Conservation (phyloP, 1,140 invertebrate species). For the Whitmania pigra region DNA sequence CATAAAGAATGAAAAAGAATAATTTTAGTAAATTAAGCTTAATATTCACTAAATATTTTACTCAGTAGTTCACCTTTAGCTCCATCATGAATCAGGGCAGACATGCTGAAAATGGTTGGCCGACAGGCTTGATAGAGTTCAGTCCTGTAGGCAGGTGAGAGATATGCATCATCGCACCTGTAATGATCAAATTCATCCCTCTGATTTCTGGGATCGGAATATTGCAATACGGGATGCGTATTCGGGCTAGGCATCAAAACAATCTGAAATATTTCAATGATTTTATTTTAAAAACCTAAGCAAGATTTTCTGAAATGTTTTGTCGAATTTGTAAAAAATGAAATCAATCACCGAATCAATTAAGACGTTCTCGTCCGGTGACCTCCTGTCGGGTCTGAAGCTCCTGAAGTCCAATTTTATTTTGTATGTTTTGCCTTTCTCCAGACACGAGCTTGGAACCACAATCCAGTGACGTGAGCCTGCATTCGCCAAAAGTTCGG, state of each 20-base stretch:
- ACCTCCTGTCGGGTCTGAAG: slow-evolving; percentile 50
- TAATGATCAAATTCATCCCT: slow-evolving; percentile 62
- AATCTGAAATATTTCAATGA: slow-evolving; percentile 5
- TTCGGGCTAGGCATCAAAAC: slow-evolving; percentile 6
- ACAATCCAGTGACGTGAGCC: slow-evolving; percentile 60
- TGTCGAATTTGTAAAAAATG: background rate
- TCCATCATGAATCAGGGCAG: slow-evolving; percentile 34
- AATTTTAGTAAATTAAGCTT: background rate
- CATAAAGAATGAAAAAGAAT: too few species aligned
- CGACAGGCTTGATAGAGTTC: slow-evolving; percentile 36
- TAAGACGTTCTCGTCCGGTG: slow-evolving; percentile 67
- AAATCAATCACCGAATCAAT: slow-evolving; percentile 68
- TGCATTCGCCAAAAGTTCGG: slow-evolving; percentile 27
- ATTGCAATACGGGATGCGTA: slow-evolving; percentile 9
- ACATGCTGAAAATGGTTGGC: slow-evolving; percentile 38
- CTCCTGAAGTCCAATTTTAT: slow-evolving; percentile 62
- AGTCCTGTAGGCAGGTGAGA: slow-evolving; percentile 31
- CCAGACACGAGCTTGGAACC: slow-evolving; percentile 67
- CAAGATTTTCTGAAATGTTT: background rate
- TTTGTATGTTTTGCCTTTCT: slow-evolving; percentile 74
- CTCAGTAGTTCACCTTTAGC: slow-evolving; percentile 30
- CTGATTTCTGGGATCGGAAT: background rate
- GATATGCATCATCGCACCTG: slow-evolving; percentile 50
- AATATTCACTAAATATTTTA: background rate
- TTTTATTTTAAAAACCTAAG: background rate